Evolutionary conservation across 2,113 vertebrate genomes (phyloP).

Genomic region (Siniperca knerii): DNA sequence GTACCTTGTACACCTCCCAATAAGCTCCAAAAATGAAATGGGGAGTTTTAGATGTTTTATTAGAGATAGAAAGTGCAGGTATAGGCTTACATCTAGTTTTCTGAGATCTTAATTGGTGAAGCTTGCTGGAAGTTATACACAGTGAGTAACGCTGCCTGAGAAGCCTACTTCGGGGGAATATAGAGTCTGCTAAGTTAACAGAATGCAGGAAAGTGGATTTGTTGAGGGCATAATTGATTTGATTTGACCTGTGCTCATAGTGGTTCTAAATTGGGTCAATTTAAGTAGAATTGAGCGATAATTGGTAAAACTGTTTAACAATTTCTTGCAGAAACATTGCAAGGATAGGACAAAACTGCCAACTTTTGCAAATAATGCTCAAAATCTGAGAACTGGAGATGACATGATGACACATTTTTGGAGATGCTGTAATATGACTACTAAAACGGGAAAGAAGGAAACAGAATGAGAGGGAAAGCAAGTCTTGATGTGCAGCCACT

Average conservation of each 20-base stretch:
- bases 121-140: neutral
- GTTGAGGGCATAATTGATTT: neutral
- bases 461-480: neutral
- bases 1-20: neutral
- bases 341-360: neutral
- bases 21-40: slow-evolving; percentile 7
- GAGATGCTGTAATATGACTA: neutral
- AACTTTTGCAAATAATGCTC: neutral
- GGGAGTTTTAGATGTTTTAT: neutral
- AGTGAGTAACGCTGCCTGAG: neutral
- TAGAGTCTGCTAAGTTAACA: neutral
- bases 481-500: neutral
- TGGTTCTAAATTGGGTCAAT: too few species aligned
- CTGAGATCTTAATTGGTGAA: neutral
- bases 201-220: neutral
- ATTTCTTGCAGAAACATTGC: neutral
- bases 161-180: neutral
- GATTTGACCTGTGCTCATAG: neutral
- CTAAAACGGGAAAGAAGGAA: neutral
- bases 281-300: neutral
- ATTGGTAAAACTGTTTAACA: neutral
- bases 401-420: neutral
- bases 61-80: neutral
- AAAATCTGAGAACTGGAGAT: neutral
- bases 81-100: neutral